Evolutionary conservation across 2,797 vertebrate species (phyloP).

Genomic region (Botia kubotai): DNA sequence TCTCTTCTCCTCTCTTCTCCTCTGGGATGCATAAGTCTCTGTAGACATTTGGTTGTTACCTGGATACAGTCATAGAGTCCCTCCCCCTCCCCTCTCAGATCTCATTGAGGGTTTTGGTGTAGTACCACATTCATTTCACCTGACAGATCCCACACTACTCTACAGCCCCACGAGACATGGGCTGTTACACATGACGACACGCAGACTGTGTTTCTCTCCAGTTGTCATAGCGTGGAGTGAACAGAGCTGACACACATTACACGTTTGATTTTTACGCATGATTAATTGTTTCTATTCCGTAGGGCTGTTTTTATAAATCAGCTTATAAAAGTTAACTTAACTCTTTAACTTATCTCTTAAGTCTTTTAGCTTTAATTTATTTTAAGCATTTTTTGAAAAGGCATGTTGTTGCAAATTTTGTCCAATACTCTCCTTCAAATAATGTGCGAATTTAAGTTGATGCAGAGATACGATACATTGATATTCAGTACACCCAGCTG

Average conservation of each 20-base stretch:
- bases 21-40: conserved; percentile 42
- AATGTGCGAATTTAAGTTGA: not conserved
- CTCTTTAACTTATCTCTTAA: too few species aligned
- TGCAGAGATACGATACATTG: too few species aligned
- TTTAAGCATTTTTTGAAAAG: too few species aligned
- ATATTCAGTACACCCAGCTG: too few species aligned
- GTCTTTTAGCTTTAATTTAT: too few species aligned
- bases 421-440: not conserved
- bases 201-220: conserved; percentile 17
- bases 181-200: not conserved
- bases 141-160: conserved; percentile 30
- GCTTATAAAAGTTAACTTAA: too few species aligned
- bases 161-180: not conserved
- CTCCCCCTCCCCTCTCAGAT: conserved; percentile 59
- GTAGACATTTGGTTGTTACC: conserved; percentile 61
- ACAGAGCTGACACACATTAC: not conserved
- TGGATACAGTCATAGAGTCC: conserved; percentile 65
- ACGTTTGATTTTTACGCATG: not conserved
- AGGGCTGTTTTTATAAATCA: too few species aligned
- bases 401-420: not conserved
- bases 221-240: not conserved
- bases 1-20: conserved; percentile 5
- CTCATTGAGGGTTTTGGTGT: conserved; percentile 59
- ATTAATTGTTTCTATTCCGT: not conserved
- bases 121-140: conserved; percentile 40